phyloP scores from a whole-genome alignment of 1,140 invertebrate species.

The Drosophila ambigua region DNA sequence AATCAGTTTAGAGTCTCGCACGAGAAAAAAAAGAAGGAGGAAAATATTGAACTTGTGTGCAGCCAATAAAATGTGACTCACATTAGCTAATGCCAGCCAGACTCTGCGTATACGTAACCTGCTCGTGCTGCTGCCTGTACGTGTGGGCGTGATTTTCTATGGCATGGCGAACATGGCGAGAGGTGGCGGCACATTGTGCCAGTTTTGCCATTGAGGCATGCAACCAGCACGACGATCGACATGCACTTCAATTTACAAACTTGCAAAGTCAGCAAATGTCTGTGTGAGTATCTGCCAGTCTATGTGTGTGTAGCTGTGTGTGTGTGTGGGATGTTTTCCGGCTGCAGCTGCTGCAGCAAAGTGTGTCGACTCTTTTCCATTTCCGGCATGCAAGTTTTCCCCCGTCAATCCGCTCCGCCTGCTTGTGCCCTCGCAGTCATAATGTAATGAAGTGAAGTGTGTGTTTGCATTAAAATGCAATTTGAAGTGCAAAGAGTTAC shows the following conservation, averaged over 20 bases:
- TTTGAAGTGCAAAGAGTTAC: slow-evolving; percentile 79
- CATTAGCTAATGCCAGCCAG: slow-evolving; percentile 71
- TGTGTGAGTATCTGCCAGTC: slow-evolving; percentile 3
- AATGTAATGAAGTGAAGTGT: slow-evolving; percentile 71
- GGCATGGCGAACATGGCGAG: too few species aligned
- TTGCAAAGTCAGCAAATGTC: not conserved
- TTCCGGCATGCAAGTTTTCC: slow-evolving; percentile 49
- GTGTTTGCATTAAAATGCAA: slow-evolving; percentile 82
- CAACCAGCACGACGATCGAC: slow-evolving; percentile 58
- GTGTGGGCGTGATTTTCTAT: too few species aligned
- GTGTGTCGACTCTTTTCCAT: slow-evolving; percentile 75
- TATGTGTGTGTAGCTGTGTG: not conserved
- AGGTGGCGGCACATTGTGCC: slow-evolving; percentile 57
- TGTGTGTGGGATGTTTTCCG: slow-evolving; percentile 40
- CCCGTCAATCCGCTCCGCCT: too few species aligned
- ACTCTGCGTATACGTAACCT: slow-evolving; percentile 72
- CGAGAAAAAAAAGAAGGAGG: not conserved
- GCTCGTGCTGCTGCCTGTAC: slow-evolving; percentile 11
- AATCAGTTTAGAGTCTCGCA: slow-evolving; percentile 46
- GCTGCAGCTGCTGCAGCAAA: slow-evolving; percentile 70
- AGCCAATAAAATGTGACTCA: slow-evolving; percentile 48
- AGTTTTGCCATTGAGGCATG: slow-evolving; percentile 59
- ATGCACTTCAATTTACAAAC: slow-evolving; percentile 77
- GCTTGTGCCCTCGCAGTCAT: slow-evolving; percentile 19
- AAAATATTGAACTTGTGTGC: slow-evolving; percentile 32